These are phyloP conservation scores for Temnopleurus reevesii DNA, from an alignment of 53 echinoderm and acorn worm species.

Conservation along the genomic window DNA sequence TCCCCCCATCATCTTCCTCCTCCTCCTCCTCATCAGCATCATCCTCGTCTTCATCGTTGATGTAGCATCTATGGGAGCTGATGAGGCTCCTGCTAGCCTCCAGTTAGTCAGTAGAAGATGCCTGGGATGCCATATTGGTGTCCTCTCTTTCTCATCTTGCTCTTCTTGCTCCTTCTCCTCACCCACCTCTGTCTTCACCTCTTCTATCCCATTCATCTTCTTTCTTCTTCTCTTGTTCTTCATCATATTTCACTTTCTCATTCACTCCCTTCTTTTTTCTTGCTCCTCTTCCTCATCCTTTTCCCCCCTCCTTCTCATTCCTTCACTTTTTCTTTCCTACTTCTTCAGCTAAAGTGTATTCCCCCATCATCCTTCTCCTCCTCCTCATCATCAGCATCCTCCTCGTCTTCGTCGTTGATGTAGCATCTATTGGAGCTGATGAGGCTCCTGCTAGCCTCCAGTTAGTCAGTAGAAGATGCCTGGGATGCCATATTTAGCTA, in stretches of 20 bases:
- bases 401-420: background rate
- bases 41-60: background rate
- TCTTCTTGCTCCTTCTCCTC: no score
- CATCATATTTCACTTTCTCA: no score
- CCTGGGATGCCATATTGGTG: constrained; percentile 61
- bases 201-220: no score
- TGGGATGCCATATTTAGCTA: constrained; percentile 59
- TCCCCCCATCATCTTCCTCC: constrained; percentile 1
- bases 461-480: constrained; percentile 35
- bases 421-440: background rate
- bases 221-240: no score
- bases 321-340: background rate
- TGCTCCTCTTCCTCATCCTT: background rate
- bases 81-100: constrained; percentile 2
- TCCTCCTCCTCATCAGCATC: background rate
- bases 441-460: constrained; percentile 22
- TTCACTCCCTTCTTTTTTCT: background rate
- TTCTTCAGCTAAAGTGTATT: no score
- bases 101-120: constrained; percentile 28
- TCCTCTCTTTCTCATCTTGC: no score
- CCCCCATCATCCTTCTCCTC: background rate
- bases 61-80: no score
- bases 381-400: background rate
- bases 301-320: background rate
- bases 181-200: no score